Evolutionary conservation across 2,797 vertebrate species (phyloP).

Genomic region (Bradypus variegatus): DNA sequence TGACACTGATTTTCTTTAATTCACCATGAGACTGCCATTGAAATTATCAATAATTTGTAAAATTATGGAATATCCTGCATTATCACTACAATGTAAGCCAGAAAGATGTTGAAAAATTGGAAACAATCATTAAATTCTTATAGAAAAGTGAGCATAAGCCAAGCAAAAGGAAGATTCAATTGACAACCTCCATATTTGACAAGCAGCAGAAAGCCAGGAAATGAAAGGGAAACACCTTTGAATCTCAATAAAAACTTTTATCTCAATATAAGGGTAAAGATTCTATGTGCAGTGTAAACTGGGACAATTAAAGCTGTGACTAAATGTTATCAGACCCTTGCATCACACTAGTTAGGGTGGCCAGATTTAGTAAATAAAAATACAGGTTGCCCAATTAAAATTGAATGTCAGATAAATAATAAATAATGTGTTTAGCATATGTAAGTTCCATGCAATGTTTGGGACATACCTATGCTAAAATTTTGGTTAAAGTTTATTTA

Average conservation of each 20-base stretch:
- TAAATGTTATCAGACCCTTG: not conserved
- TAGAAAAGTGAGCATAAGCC: not conserved
- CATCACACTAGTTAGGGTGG: not conserved
- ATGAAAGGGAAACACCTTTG: not conserved
- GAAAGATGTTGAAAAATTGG: not conserved
- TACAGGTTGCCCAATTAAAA: not conserved
- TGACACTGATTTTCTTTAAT: not conserved
- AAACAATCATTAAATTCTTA: not conserved
- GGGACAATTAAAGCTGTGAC: not conserved
- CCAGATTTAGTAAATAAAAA: not conserved
- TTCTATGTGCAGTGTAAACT: not conserved
- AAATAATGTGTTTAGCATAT: not conserved
- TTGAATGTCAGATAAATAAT: not conserved
- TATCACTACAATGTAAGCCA: not conserved
- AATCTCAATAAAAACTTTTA: not conserved
- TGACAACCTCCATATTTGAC: not conserved
- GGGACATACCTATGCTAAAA: not conserved
- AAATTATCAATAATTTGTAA: not conserved
- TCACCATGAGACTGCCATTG: not conserved
- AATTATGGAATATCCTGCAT: not conserved
- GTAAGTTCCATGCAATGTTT: not conserved
- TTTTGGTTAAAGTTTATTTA: not conserved
- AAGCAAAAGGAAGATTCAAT: not conserved
- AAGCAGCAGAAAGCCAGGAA: not conserved
- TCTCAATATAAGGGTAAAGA: not conserved